Evolutionary conservation across 1,140 invertebrate genomes (phyloP).

Genomic region (Pissodes strobi): DNA sequence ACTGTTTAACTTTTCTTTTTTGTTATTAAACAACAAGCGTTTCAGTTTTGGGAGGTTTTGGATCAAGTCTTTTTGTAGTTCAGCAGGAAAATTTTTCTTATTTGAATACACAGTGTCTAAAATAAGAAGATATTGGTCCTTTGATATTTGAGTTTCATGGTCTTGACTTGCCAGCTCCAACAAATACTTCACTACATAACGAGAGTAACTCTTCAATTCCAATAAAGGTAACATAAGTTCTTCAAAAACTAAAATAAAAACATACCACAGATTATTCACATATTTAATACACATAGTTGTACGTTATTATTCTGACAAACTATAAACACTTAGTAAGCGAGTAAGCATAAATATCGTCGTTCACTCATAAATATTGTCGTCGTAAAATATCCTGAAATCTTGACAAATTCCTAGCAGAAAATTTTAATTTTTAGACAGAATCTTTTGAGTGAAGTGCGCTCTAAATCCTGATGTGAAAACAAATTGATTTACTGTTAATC

Average conservation of each 20-base stretch:
- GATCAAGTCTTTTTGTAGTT: conserved; percentile 48
- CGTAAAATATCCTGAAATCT: too few species aligned
- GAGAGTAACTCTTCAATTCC: conserved; percentile 72
- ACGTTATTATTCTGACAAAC: too few species aligned
- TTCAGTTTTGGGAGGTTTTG: conserved; percentile 54
- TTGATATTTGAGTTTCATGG: conserved; percentile 27
- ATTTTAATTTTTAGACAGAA: too few species aligned
- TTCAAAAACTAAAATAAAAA: conserved; percentile 76
- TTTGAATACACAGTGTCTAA: conserved; percentile 45
- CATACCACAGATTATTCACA: too few species aligned
- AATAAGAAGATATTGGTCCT: conserved; percentile 48
- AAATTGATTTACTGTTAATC: too few species aligned
- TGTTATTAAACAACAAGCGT: conserved; percentile 40
- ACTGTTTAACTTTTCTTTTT: conserved; percentile 49
- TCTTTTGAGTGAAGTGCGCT: too few species aligned
- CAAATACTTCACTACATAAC: conserved; percentile 71
- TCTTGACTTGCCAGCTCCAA: conserved; percentile 62
- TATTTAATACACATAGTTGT: too few species aligned
- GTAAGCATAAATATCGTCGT: too few species aligned
- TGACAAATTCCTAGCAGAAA: too few species aligned
- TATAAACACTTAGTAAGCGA: too few species aligned
- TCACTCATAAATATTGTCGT: too few species aligned
- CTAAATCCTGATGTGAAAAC: too few species aligned
- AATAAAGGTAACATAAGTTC: conserved; percentile 78
- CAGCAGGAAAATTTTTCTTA: conserved; percentile 48